Percentiles rank a stretch among this genome's conserved stretches.
Conservation (phyloP, 2,888 invertebrate species). For the Trichopria drosophilae region DNA sequence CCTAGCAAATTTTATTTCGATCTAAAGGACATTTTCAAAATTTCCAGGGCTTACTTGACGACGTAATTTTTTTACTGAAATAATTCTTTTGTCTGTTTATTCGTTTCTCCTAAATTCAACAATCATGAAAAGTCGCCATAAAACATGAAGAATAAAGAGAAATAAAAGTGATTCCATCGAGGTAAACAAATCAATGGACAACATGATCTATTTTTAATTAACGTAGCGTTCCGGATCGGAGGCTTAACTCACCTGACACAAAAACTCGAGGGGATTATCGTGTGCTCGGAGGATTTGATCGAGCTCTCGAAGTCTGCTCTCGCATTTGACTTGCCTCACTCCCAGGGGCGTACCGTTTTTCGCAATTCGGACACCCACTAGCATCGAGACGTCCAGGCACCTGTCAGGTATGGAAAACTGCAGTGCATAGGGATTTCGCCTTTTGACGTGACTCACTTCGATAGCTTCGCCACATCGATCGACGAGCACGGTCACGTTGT, state of each 20-base stretch:
- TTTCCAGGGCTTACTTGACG: too few relatives aligned
- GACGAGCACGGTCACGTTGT: constrained; percentile 75
- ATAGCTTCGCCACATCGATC: constrained; percentile 80
- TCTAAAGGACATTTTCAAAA: too few relatives aligned
- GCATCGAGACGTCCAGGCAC: constrained; percentile 79
- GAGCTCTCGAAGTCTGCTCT: constrained; percentile 79
- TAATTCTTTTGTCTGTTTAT: background rate
- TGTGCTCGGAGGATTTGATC: constrained; percentile 78
- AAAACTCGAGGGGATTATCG: constrained; percentile 82
- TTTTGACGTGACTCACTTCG: constrained; percentile 74
- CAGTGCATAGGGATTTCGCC: constrained; percentile 80
- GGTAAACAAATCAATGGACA: too few relatives aligned
- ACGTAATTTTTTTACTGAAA: too few relatives aligned
- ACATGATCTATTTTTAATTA: too few relatives aligned
- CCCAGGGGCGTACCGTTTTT: constrained; percentile 81
- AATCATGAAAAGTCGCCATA: too few relatives aligned
- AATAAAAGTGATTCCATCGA: too few relatives aligned
- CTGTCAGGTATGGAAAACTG: constrained; percentile 83
- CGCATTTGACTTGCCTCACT: constrained; percentile 83
- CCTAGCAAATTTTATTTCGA: too few relatives aligned
- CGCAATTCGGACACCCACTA: constrained; percentile 79
- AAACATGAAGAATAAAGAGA: too few relatives aligned
- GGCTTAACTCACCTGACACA: constrained; percentile 72
- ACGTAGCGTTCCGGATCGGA: background rate
- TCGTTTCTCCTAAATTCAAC: background rate